A percentile compares a stretch with the other conserved stretches of the same genome.
Evolutionary conservation across 2,113 vertebrate genomes (phyloP).

Genomic region (Helogale parvula): DNA sequence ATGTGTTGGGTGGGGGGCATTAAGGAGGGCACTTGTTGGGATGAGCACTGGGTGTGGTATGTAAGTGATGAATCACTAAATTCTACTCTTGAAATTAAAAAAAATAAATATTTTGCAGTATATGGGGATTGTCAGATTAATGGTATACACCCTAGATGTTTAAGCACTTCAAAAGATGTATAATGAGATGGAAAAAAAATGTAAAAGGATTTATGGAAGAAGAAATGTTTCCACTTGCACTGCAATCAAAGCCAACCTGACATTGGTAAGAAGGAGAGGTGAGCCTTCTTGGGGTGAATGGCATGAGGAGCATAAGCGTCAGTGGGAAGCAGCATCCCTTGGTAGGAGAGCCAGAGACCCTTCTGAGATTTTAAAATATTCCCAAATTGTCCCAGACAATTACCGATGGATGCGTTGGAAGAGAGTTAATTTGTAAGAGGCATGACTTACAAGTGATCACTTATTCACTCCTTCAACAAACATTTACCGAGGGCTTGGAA

Average conservation of each 20-base stretch:
- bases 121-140: conserved; percentile 3
- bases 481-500: background rate
- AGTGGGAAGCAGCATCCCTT: background rate
- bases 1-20: too few relatives aligned
- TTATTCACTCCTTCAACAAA: background rate
- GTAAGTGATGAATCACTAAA: too few relatives aligned
- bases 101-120: background rate
- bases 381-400: background rate
- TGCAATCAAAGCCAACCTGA: background rate
- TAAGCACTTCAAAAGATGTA: background rate
- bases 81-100: too few relatives aligned
- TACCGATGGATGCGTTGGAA: background rate
- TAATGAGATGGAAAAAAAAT: background rate
- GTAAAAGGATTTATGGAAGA: background rate
- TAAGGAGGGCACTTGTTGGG: too few relatives aligned
- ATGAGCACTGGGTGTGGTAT: too few relatives aligned
- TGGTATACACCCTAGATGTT: background rate
- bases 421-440: background rate
- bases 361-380: background rate
- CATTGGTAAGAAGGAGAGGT: background rate
- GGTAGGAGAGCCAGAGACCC: background rate
- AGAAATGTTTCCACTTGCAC: background rate
- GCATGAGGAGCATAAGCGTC: background rate
- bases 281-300: background rate
- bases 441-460: background rate